Percentiles rank a stretch among this genome's conserved stretches.
These are phyloP conservation scores for Platypus cylindrus DNA, from an alignment of 2,888 invertebrate genomes.

Conservation along the genomic window DNA sequence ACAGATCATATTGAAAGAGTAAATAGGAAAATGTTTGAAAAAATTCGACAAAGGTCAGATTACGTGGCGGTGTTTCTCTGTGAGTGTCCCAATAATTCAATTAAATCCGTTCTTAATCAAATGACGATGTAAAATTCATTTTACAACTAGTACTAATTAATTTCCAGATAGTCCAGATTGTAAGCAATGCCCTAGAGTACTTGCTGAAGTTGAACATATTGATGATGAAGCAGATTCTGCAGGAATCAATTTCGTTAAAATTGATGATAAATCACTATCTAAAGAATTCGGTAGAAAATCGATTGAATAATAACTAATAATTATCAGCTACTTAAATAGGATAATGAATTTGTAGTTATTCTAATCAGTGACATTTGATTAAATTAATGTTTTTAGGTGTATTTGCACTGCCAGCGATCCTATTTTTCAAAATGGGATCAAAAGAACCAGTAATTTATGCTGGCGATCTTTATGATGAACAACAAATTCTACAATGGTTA, in stretches of 20 bases:
- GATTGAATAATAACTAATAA: no score
- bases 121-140: background rate
- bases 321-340: no score
- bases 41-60: conserved; percentile 77
- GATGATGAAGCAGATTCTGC: conserved; percentile 86
- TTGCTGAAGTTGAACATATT: conserved; percentile 81
- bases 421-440: conserved; percentile 78
- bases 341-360: no score
- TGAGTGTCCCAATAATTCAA: no score
- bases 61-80: conserved; percentile 89
- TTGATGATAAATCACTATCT: conserved; percentile 77
- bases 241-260: conserved; percentile 85
- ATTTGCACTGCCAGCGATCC: conserved; percentile 77
- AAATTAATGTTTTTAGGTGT: no score
- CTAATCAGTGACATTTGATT: no score
- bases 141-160: background rate
- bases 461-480: conserved; percentile 78
- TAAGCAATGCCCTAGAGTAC: conserved; percentile 81
- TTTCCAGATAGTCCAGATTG: conserved; percentile 86
- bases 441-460: conserved; percentile 87
- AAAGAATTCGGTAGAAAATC: conserved; percentile 61
- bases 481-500: conserved; percentile 80
- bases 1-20: conserved; percentile 87
- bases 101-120: no score
- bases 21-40: conserved; percentile 85